Conservation (phyloP, 2,113 vertebrate species). For the Nesoenas mayeri region DNA sequence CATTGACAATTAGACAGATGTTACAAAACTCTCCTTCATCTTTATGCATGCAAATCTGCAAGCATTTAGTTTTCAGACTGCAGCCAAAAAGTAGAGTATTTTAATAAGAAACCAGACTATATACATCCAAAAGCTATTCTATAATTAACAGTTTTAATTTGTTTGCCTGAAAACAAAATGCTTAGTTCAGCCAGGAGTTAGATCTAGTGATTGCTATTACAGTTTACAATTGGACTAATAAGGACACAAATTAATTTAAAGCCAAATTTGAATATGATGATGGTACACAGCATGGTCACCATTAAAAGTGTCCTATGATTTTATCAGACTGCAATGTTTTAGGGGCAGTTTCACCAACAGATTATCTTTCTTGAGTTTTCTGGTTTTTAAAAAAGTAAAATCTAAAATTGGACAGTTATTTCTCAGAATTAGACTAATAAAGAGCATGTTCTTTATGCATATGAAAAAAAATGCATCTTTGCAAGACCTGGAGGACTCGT, state of each 20-base stretch:
- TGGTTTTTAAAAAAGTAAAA: neutral
- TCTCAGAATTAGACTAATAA: neutral
- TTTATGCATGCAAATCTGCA: neutral
- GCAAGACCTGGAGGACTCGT: neutral
- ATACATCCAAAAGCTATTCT: neutral
- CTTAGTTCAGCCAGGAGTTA: constrained; percentile 1
- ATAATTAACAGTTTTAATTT: constrained; percentile 40
- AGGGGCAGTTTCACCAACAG: neutral
- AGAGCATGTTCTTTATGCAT: neutral
- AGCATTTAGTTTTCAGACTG: neutral
- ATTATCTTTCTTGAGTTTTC: neutral
- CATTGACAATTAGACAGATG: neutral
- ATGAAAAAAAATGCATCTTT: neutral
- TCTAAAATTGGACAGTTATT: neutral
- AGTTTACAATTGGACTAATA: neutral
- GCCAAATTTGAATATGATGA: neutral
- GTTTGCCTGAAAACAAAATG: constrained; percentile 20
- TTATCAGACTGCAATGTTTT: neutral
- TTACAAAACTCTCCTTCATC: neutral
- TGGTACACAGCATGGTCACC: neutral
- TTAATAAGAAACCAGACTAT: neutral
- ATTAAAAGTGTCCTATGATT: neutral
- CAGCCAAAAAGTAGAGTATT: neutral
- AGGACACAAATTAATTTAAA: neutral
- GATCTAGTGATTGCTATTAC: neutral